phyloP scores from a whole-genome alignment of 2,797 vertebrate genomes.

The Falco rusticolus region DNA sequence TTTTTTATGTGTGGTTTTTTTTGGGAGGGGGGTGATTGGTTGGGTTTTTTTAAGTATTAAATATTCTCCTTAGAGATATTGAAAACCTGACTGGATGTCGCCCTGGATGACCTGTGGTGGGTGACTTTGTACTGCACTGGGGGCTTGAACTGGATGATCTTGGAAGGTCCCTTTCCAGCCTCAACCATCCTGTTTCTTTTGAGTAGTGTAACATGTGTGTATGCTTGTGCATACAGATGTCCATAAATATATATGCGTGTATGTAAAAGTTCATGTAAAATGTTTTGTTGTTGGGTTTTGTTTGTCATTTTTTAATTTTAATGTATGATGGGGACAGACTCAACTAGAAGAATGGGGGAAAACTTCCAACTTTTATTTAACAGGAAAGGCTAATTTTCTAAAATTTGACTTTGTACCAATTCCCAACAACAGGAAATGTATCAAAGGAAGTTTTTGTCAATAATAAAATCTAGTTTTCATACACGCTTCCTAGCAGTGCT shows the following conservation, averaged over 20 bases:
- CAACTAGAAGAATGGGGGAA: background rate
- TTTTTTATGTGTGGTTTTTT: background rate
- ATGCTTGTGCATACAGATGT: background rate
- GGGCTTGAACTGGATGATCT: background rate
- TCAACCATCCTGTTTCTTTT: background rate
- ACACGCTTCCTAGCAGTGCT: background rate
- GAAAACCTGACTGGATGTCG: background rate
- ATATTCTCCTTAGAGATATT: background rate
- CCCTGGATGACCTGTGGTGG: background rate
- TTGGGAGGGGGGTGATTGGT: too few relatives aligned
- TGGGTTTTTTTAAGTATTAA: background rate
- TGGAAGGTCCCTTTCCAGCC: background rate
- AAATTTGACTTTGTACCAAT: background rate
- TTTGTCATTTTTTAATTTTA: background rate
- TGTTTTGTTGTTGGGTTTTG: background rate
- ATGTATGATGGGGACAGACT: background rate
- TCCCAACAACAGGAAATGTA: background rate
- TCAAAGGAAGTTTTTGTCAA: background rate
- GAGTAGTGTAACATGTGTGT: background rate
- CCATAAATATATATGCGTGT: background rate
- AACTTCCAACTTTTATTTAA: background rate
- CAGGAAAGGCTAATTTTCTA: background rate
- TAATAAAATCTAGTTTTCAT: background rate
- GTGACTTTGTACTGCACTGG: background rate
- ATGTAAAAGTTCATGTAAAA: background rate